Evolutionary conservation across 2,113 vertebrate species (phyloP), one percentile per base, ranked within the genome.

Genomic region (Rutilus rutilus): DNA sequence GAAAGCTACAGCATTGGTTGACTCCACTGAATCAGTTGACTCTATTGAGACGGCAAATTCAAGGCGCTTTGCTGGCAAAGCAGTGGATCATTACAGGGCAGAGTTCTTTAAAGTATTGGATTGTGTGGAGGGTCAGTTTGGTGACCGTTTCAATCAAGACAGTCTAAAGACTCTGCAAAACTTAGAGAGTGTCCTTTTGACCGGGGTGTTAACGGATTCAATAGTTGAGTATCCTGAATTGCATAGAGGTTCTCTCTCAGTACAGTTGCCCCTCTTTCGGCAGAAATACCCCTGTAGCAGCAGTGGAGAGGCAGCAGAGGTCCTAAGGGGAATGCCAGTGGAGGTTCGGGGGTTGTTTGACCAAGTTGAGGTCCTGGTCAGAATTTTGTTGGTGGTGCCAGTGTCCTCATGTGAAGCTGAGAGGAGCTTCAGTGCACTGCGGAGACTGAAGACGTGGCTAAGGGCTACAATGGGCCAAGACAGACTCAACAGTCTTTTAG

Each of bases 31-130:
- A 64, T 30, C 5, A 64, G n/a, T 14, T 64, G 25, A 64, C 23
- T n/a, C 60, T 64, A 69, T 78, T 87, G 86, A 87, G 54, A 77
- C 79, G 7, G 5, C n/a, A 19, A 64, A 64, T 25, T 50, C 78
- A 30, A 82, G 54, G 23, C 42, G 33, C 3, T 33, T 86, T 65
- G 42, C 85, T 85, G 83, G 78, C 71, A 88, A 88, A 88, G 83
- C 83, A 76, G 87, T 88, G 69, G 39, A 42, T 7, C 7, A 42
- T 42, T 88, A 42, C 39, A 42, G 6, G 67, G 62, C 47, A 74
- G 45, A 74, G 14, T 83, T 73, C 33, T 73, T 83, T 5, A 73
- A 83, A 83, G 82, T 73, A 27, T 10, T 74, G 73, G 57, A 78
- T 64, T 19, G 69, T 85, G 71, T 76, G 36, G 54, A 77, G 69